A percentile compares a stretch with the other conserved stretches of the same genome.
Evolutionary conservation across 2,113 vertebrate genomes (phyloP).

Genomic region (Castor canadensis): DNA sequence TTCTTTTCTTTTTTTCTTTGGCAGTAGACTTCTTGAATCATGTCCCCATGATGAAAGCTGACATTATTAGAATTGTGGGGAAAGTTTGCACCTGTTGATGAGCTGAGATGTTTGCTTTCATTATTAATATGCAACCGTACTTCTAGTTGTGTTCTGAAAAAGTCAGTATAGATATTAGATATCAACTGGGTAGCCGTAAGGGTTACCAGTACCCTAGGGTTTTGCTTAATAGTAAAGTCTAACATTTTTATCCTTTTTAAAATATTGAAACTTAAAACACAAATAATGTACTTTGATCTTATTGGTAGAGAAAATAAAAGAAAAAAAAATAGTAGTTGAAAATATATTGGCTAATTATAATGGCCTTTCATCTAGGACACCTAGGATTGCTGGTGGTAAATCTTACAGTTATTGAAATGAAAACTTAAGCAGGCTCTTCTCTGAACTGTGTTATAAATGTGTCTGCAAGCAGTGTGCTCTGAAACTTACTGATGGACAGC

Average conservation of each 20-base stretch:
- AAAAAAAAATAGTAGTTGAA: background rate
- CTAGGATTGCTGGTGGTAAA: background rate
- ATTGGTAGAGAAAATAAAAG: background rate
- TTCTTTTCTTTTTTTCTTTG: too few relatives aligned
- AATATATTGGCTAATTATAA: background rate
- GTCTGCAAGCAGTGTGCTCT: background rate
- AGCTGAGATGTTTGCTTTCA: constrained; percentile 46
- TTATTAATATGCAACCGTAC: constrained; percentile 22
- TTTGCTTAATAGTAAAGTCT: constrained; percentile 34
- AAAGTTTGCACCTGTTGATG: background rate
- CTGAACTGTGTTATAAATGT: background rate
- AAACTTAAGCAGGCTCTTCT: background rate
- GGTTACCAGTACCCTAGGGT: background rate
- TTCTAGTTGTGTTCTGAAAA: constrained; percentile 29
- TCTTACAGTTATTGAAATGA: constrained; percentile 6
- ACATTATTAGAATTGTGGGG: background rate
- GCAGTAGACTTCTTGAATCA: background rate
- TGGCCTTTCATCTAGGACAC: constrained; percentile 24
- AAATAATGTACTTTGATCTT: constrained; percentile 36
- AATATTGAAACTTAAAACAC: constrained; percentile 48
- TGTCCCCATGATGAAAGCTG: background rate
- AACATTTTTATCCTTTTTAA: constrained; percentile 48
- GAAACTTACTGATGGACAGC: constrained; percentile 5
- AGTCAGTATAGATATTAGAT: constrained; percentile 31
- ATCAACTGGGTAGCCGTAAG: background rate